phyloP scores from a whole-genome alignment of 2,888 invertebrate species.

The Diogma glabrata region DNA sequence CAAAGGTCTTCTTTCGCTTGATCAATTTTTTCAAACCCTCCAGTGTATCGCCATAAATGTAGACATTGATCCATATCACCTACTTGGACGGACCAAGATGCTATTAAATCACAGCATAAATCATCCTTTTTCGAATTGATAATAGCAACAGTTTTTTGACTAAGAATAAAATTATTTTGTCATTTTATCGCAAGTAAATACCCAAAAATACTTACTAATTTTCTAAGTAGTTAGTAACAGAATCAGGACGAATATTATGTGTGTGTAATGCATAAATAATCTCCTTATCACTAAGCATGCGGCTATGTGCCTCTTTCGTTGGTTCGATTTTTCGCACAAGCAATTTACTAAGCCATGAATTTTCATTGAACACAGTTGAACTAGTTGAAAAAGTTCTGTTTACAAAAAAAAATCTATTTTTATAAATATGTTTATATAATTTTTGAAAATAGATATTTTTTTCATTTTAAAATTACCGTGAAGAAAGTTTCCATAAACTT shows the following conservation, averaged over 20 bases:
- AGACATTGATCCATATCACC: slow-evolving; percentile 97
- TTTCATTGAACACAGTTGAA: neutral
- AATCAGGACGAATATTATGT: slow-evolving; percentile 86
- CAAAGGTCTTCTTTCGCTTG: slow-evolving; percentile 56
- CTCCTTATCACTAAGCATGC: slow-evolving; percentile 93
- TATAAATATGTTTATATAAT: neutral
- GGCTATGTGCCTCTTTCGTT: slow-evolving; percentile 91
- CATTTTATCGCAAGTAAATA: slow-evolving; percentile 12
- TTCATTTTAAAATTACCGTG: slow-evolving; percentile 2
- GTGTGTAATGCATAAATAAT: slow-evolving; percentile 90
- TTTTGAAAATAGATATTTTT: neutral
- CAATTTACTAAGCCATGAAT: slow-evolving; percentile 80
- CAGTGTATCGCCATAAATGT: slow-evolving; percentile 91
- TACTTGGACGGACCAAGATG: slow-evolving; percentile 91
- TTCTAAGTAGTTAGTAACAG: slow-evolving; percentile 70
- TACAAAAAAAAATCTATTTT: no score
- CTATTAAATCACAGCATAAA: slow-evolving; percentile 75
- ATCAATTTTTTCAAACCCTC: slow-evolving; percentile 84
- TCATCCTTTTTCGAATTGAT: slow-evolving; percentile 60
- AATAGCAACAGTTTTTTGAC: slow-evolving; percentile 66
- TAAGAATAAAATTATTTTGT: slow-evolving; percentile 31
- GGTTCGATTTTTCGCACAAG: slow-evolving; percentile 85
- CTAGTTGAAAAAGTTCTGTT: neutral
- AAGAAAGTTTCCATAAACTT: slow-evolving; percentile 5
- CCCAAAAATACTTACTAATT: slow-evolving; percentile 66